phyloP scores from a whole-genome alignment of 1,140 invertebrate genomes.

The Oscheius sp. region DNA sequence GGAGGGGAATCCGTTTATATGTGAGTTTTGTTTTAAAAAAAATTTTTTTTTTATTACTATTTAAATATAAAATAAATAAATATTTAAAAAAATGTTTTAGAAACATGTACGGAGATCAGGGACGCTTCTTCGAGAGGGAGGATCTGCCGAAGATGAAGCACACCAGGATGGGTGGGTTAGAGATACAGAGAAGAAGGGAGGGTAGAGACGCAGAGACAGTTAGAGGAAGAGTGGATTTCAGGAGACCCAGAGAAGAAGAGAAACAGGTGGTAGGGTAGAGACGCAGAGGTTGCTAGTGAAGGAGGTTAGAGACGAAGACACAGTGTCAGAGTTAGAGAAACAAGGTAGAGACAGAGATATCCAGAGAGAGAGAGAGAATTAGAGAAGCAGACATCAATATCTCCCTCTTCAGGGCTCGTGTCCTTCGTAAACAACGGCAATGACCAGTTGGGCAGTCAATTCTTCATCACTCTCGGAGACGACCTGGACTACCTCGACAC shows the following conservation, averaged over 20 bases:
- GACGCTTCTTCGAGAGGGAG: constrained; percentile 87
- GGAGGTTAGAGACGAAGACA: too few relatives aligned
- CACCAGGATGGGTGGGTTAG: constrained; percentile 65
- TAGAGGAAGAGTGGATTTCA: too few relatives aligned
- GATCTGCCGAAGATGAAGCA: constrained; percentile 86
- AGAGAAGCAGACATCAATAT: background rate
- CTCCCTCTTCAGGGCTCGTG: constrained; percentile 70
- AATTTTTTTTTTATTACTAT: background rate
- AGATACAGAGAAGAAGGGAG: too few relatives aligned
- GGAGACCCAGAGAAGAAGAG: too few relatives aligned
- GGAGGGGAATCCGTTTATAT: constrained; percentile 79
- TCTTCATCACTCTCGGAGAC: constrained; percentile 87
- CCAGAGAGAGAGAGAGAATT: too few relatives aligned
- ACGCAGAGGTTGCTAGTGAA: too few relatives aligned
- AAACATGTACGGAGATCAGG: constrained; percentile 72
- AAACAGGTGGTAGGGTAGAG: too few relatives aligned
- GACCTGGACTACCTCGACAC: constrained; percentile 82
- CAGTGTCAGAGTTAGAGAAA: too few relatives aligned
- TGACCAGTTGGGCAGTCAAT: constrained; percentile 85
- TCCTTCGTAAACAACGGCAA: constrained; percentile 94
- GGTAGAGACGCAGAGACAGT: too few relatives aligned
- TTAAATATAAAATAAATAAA: constrained; percentile 6
- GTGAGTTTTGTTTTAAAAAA: too few relatives aligned
- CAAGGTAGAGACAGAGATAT: too few relatives aligned
- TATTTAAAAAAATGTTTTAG: constrained; percentile 18